Base-by-base conservation (phyloP, 1,140 invertebrate genomes). In the Drosophila pseudoananassae region DNA sequence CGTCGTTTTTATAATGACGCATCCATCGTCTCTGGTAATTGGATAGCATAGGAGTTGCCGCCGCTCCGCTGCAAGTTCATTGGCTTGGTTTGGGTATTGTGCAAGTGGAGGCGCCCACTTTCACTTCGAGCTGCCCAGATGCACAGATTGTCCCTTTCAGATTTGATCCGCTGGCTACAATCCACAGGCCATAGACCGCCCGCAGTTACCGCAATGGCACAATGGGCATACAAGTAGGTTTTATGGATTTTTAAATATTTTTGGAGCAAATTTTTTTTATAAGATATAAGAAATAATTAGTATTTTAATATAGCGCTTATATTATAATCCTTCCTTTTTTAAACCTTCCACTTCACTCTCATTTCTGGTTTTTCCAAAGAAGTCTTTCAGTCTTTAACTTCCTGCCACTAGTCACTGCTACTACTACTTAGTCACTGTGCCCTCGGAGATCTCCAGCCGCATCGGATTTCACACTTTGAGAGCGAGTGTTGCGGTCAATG, bases 101-200 rank as follows among this genome's bases (percentile, higher is more conserved):
- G 63, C 77, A 80, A 80, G 64, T 78, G 58, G 47, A 51, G 57
- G 65, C 57, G 31, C 63, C 68, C 47, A 84, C 82, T 85, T 85
- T 85, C 82, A 71, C 78, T 54, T 53, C 23, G 33, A 17, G 31
- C n/a, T 43, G 50, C 36, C 17, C 45, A 40, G 43, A 29, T 46
- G 36, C 27, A 31, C 50, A 54, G 47, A 29, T 70, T 57, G 63
- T 70, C 33, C 36, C 64, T 70, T 17, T 72, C 53, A 70, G 47
- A 38, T 46, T n/a, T n/a, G n/a, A n/a, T n/a, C n/a, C n/a, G n/a
- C n/a, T n/a, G n/a, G n/a, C n/a, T 29, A 10, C 33, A 50, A 38
- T 43, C 46, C 63, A 47, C 58, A 49, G 51, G 38, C 47, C 25
- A 12, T 36, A 46, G 25, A 25, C 45, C 43, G 14, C 36, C 45